Evolutionary conservation across 2,113 vertebrate genomes (phyloP), one percentile per base, ranked within the genome.

Genomic region (Motacilla tschutschensis): DNA sequence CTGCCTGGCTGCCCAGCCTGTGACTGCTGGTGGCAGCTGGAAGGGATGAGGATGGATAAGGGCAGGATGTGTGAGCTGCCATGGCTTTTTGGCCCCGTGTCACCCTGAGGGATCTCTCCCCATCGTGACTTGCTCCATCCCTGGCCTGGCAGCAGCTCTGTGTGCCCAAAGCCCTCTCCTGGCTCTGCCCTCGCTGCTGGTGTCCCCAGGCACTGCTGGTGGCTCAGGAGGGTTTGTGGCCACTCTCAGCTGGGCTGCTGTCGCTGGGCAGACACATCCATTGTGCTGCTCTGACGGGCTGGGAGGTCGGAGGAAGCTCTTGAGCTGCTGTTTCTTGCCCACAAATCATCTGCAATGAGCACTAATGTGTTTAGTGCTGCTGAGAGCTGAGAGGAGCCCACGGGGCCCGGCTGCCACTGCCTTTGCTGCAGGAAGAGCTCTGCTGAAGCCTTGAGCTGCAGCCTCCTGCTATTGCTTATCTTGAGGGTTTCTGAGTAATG

Each of bases 341-440:
- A 38, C 67, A 87, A 22, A 70, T 88, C 86, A 57, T 25, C 64
- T 79, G 47, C 75, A 86, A 44, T 14, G 69, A 82, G 63, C 67
- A 20, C 31, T 47, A 55, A 70, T 57, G 82, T 63, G 11, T 87
- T 91, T 82, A 88, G 78, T 58, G 77, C 75, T 72, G 65, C 79
- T 57, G 57, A 11, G 75, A 62, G 64, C n/a, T 7, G 59, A 43
- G 41, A 58, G 44, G 53, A 94, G 80, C 67, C 82, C 69, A 40
- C 2, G 15, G 71, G 85, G 79, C 85, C 0, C 10, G 88, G 51
- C 86, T 74, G 46, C 14, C 62, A 22, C 79, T 47, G 38, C 7
- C 9, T 85, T 79, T 85, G 54, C 85, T 77, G 81, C 5, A 15
- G 94, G 79, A 92, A 84, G 40, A 85, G 60, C 69, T 75, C 92